Conservation (phyloP, 2,113 vertebrate species). For the Dinomys branickii region DNA sequence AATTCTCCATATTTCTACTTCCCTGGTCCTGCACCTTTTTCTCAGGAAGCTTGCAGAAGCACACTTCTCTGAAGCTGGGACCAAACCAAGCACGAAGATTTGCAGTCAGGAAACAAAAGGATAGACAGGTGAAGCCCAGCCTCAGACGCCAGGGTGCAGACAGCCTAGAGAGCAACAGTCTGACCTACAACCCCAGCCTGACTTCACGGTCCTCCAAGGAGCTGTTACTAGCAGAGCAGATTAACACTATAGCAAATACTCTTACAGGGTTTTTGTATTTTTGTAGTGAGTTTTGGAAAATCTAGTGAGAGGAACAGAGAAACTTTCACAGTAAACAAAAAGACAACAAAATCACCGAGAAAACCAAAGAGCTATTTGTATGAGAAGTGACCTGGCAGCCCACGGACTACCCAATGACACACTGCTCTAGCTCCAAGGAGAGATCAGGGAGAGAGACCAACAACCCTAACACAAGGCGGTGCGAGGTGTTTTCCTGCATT, state of each 20-base stretch:
- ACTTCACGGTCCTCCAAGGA: background rate
- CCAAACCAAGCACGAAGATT: background rate
- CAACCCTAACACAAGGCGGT: background rate
- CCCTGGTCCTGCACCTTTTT: background rate
- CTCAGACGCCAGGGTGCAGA: background rate
- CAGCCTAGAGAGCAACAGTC: background rate
- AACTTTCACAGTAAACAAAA: background rate
- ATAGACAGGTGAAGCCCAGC: background rate
- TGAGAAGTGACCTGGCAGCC: background rate
- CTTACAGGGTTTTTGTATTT: background rate
- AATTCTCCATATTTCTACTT: background rate
- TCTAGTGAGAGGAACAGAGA: background rate
- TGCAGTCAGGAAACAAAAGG: background rate
- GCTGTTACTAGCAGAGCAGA: background rate
- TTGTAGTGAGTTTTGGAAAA: background rate
- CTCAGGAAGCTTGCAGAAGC: background rate
- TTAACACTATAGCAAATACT: background rate
- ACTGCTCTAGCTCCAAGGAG: background rate
- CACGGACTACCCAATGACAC: background rate
- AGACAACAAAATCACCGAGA: background rate
- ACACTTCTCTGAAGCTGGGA: background rate
- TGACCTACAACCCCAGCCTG: background rate
- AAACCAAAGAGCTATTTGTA: background rate
- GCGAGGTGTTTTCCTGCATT: background rate
- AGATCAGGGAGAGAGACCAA: background rate